phyloP scores from a whole-genome alignment of 2,888 invertebrate species.

The Spilosoma lubricipeda region DNA sequence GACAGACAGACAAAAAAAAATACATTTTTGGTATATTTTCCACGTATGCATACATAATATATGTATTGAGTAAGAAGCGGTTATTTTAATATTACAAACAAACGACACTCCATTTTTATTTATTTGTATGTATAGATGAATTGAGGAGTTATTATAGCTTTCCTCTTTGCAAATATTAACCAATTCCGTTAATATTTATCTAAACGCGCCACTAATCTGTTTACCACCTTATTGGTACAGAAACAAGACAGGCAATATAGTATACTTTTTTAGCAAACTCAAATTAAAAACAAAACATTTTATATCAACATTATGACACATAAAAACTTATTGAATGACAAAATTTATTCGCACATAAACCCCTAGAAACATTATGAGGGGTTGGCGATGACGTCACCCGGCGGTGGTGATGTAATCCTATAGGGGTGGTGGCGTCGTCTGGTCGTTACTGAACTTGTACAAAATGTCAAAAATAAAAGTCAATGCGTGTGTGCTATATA shows the following conservation, averaged over 20 bases:
- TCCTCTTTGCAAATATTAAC: no score
- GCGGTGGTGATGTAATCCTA: slow-evolving; percentile 6
- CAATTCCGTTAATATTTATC: no score
- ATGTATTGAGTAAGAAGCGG: no score
- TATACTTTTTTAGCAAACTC: neutral
- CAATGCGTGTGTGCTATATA: neutral
- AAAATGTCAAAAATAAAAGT: neutral
- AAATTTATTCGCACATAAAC: neutral
- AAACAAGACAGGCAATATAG: neutral
- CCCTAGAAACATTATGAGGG: slow-evolving; percentile 6
- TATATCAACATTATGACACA: neutral
- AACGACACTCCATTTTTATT: no score
- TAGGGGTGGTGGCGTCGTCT: slow-evolving; percentile 19
- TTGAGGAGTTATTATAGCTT: no score
- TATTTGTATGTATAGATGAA: no score
- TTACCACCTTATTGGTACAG: neutral
- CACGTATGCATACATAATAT: no score
- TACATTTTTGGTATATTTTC: no score
- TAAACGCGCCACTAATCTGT: neutral
- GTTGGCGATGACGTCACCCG: slow-evolving; percentile 9
- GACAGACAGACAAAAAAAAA: no score
- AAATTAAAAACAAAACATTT: neutral
- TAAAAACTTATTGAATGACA: neutral
- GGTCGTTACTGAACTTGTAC: slow-evolving; percentile 10
- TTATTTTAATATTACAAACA: no score